A percentile compares a stretch with the other conserved stretches of the same genome.
phyloP scores from a whole-genome alignment of 2,888 invertebrate genomes.

The Plutella xylostella region DNA sequence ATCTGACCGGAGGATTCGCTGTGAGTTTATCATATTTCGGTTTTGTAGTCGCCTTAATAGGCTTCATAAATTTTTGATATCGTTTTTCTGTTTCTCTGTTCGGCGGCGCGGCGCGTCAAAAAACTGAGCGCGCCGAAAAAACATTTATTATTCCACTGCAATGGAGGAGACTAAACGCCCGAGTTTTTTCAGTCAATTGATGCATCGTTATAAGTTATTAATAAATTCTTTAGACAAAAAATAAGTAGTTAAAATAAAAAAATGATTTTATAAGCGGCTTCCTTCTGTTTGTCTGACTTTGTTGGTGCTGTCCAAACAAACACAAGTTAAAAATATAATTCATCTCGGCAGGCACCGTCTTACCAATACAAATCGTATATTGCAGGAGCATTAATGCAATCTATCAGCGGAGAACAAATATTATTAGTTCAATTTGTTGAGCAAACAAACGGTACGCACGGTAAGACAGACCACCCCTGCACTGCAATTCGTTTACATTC shows the following conservation, averaged over 20 bases:
- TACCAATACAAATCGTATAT: constrained; percentile 1
- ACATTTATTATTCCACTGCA: constrained; percentile 10
- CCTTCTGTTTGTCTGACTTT: neutral
- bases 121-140: constrained; percentile 23
- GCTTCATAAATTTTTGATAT: constrained; percentile 60
- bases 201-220: neutral
- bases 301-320: neutral
- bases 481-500: constrained; percentile 1
- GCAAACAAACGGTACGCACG: constrained; percentile 11
- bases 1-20: constrained; percentile 26
- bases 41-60: constrained; percentile 52
- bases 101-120: constrained; percentile 17
- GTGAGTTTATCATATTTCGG: constrained; percentile 46
- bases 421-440: constrained; percentile 14
- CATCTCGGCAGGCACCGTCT: neutral
- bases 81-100: constrained; percentile 39
- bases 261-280: no score
- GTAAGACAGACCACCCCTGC: constrained; percentile 10
- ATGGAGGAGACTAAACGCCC: neutral
- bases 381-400: constrained; percentile 10
- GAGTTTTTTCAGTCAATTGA: neutral
- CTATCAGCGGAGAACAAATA: constrained; percentile 13
- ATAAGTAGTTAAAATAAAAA: no score
- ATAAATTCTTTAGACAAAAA: no score
- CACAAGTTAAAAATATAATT: neutral